Conservation (phyloP, 1,140 invertebrate genomes). For the Solenopsis invicta region DNA sequence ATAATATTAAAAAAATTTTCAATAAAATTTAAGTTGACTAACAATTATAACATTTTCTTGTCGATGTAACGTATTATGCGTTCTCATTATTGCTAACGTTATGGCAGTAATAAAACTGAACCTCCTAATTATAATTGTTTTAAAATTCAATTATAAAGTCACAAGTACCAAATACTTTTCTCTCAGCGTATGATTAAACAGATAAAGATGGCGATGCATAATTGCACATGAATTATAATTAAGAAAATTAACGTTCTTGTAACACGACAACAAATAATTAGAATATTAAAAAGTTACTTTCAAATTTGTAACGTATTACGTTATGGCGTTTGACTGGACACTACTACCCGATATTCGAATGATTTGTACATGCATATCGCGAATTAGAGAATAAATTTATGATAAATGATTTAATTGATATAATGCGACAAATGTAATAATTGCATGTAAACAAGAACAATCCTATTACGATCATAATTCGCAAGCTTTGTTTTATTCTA, state of each 20-base stretch:
- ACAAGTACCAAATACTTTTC: too few species aligned
- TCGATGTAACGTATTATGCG: too few species aligned
- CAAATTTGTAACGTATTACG: background rate
- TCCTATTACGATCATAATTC: conserved; percentile 34
- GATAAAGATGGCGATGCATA: too few species aligned
- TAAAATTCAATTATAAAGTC: too few species aligned
- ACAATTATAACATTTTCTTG: too few species aligned
- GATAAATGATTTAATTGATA: conserved; percentile 38
- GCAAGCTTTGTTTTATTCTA: background rate
- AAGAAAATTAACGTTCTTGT: background rate
- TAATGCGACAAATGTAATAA: conserved; percentile 34
- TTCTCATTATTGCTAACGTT: too few species aligned
- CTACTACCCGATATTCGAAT: background rate
- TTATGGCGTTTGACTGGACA: background rate
- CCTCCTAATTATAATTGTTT: too few species aligned
- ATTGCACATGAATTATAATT: too few species aligned
- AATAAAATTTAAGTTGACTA: too few species aligned
- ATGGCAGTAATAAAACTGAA: too few species aligned
- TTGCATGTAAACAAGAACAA: background rate
- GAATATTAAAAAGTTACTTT: background rate
- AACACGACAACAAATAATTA: background rate
- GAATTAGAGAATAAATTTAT: conserved; percentile 23
- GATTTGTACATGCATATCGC: background rate
- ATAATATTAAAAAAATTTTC: too few species aligned
- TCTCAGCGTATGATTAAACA: too few species aligned